Conservation (phyloP, 2,113 vertebrate species). For the Morone chrysops region DNA sequence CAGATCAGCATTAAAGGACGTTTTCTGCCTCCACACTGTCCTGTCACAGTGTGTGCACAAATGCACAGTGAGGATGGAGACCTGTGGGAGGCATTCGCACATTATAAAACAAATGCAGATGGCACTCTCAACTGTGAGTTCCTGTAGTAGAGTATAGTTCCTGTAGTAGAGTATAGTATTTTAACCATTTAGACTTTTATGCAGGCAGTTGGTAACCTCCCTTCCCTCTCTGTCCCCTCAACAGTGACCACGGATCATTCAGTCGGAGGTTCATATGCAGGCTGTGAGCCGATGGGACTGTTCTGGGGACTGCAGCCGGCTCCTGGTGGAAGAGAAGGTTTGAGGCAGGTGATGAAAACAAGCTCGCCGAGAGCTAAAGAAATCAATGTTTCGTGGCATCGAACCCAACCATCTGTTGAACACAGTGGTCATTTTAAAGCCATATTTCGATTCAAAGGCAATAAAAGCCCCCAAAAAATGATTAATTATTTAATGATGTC, state of each 20-base stretch:
- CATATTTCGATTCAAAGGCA: neutral
- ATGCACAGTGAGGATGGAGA: slow-evolving; percentile 77
- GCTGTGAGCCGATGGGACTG: slow-evolving; percentile 83
- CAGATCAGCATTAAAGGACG: slow-evolving; percentile 54
- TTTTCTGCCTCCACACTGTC: slow-evolving; percentile 61
- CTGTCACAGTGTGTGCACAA: slow-evolving; percentile 64
- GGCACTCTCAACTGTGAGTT: slow-evolving; percentile 73
- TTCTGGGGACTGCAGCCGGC: slow-evolving; percentile 79
- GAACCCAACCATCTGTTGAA: neutral
- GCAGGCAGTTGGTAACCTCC: neutral
- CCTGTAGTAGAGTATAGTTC: neutral
- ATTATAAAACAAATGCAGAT: slow-evolving; percentile 65
- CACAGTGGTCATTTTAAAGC: neutral
- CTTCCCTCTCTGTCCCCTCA: neutral
- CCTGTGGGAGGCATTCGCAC: slow-evolving; percentile 73
- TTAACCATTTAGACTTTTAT: neutral
- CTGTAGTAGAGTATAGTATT: neutral
- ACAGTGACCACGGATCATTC: slow-evolving; percentile 76
- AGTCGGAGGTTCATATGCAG: slow-evolving; percentile 80
- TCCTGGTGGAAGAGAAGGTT: slow-evolving; percentile 66
- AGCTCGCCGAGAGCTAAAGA: neutral
- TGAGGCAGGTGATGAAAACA: slow-evolving; percentile 70
- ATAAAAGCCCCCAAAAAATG: no score
- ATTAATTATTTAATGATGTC: neutral
- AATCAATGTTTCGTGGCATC: neutral